Percentiles rank a stretch among this genome's conserved stretches.
Evolutionary conservation across 2,113 vertebrate species (phyloP).

Genomic region (Falco punctatus): DNA sequence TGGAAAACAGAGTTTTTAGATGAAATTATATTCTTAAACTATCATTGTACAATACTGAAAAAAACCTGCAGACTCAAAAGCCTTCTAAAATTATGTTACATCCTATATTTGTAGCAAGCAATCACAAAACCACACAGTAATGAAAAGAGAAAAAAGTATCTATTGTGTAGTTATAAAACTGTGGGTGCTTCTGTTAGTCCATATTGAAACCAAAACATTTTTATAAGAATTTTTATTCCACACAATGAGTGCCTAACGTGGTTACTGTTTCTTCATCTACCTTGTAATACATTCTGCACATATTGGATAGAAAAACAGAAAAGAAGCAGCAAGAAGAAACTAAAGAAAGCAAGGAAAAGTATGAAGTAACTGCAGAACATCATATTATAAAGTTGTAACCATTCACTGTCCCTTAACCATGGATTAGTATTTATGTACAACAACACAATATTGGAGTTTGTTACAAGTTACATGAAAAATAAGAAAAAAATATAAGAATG

Average conservation of each 20-base stretch:
- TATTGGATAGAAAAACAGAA: neutral
- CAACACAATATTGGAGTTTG: neutral
- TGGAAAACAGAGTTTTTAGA: neutral
- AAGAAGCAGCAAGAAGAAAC: neutral
- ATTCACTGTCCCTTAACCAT: neutral
- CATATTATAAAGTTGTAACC: neutral
- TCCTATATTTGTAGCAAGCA: neutral
- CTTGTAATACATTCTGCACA: neutral
- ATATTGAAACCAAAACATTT: neutral
- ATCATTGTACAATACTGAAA: neutral
- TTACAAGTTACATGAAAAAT: neutral
- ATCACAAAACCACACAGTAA: neutral
- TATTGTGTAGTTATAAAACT: neutral
- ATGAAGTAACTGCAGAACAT: neutral
- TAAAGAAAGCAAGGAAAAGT: neutral
- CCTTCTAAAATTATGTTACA: neutral
- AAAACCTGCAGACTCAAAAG: neutral
- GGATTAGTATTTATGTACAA: neutral
- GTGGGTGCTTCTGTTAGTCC: neutral
- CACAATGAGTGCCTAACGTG: neutral
- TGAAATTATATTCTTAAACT: neutral
- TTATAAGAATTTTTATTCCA: neutral
- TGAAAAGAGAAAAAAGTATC: neutral
- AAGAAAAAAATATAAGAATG: neutral
- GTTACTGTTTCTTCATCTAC: neutral